phyloP scores from a whole-genome alignment of 2,113 vertebrate species.

The Sturnus vulgaris region DNA sequence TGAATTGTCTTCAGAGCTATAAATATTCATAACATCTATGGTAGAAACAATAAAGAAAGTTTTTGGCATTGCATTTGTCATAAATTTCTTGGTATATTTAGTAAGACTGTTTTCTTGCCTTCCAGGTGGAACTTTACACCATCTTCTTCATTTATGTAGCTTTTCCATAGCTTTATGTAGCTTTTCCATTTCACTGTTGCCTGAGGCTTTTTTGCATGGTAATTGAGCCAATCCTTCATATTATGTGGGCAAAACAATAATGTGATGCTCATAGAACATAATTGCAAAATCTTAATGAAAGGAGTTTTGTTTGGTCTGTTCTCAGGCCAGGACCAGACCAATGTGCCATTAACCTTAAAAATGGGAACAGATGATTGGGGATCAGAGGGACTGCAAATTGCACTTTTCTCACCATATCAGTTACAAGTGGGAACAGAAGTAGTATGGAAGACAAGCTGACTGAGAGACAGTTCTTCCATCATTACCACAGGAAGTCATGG shows the following conservation, averaged over 20 bases:
- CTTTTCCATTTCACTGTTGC: background rate
- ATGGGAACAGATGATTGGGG: background rate
- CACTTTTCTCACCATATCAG: background rate
- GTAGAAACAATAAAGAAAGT: slow-evolving; percentile 5
- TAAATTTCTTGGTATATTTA: background rate
- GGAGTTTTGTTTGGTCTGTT: background rate
- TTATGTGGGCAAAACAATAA: background rate
- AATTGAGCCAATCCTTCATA: background rate
- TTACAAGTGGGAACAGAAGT: background rate
- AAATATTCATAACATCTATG: slow-evolving; percentile 42
- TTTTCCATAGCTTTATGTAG: background rate
- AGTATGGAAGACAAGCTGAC: background rate
- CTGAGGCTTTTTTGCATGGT: background rate
- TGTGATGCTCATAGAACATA: background rate
- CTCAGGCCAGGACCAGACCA: background rate
- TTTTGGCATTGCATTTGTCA: background rate
- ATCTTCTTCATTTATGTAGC: background rate
- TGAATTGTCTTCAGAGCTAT: slow-evolving; percentile 28
- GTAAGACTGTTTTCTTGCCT: background rate
- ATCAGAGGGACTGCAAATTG: background rate
- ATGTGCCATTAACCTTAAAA: background rate
- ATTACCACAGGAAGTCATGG: background rate
- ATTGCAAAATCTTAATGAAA: background rate
- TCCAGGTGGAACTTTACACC: background rate
- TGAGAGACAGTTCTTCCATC: background rate